Base-by-base conservation (phyloP, 2,888 invertebrate species). In the Bruchidius siliquastri region DNA sequence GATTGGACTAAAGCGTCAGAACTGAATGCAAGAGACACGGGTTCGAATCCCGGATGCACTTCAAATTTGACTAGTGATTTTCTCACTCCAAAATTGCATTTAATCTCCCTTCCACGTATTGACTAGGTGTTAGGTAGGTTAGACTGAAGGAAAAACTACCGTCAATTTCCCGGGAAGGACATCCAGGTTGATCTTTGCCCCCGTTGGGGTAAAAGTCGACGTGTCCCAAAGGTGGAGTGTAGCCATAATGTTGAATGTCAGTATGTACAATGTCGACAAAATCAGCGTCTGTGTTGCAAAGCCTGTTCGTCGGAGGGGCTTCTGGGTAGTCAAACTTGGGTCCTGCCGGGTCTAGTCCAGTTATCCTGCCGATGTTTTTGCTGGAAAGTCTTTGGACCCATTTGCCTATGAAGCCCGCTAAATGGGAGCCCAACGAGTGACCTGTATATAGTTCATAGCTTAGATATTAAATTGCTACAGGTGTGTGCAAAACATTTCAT, bases 231-330 rank as follows among this genome's bases (percentile, higher is more conserved):
- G 92, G 89, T 68, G 83, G 80, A 20, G 83, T 81, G 79, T 90
- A 91, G 0, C 93, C 93, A 67, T 90, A 87, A 69, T 90, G 86
- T 0, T 92, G 93, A 0, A 89, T 90, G 79, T 91, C 91, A 0
- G 92, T 92, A 81, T 94, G 94, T 71, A 94, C 91, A 0, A 93
- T 90, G 82, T 94, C 94, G 0, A 92, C 94, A 81, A 93, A 94
- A 22, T 87, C 85, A 0, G 93, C 94, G 83, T 94, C 94, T 0
- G 91, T 20, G 89, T 83, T 0, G 92, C 93, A 0, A 92, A 93
- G 85, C 93, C 93, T 79, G 87, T 77, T 2, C 85, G 88, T 77
- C n/a, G 70, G 22, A 10, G 70, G 18, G 72, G 76, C 73, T 6
- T 70, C 22, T 8, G 74, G 68, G 30, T 71, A 69, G 22, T 80